A percentile compares a stretch with the other conserved stretches of the same genome.
Evolutionary conservation across 2,113 vertebrate genomes (phyloP).

Genomic region (Chloroceryle aenea): DNA sequence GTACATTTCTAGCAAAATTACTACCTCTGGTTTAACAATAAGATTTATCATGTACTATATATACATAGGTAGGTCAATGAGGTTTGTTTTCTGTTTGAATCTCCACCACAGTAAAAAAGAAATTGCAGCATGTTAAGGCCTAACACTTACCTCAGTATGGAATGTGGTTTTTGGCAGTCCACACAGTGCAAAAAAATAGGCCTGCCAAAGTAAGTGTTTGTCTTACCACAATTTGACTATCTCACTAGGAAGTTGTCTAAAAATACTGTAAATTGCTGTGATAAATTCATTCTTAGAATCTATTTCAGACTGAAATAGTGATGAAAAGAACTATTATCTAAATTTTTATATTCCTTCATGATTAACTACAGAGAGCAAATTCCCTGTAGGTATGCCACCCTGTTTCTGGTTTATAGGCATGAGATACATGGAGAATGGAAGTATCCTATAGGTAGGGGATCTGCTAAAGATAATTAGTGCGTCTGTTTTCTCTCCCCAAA

Average conservation of each 20-base stretch:
- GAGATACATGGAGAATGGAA: not conserved
- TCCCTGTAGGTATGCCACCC: not conserved
- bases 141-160: not conserved
- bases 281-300: not conserved
- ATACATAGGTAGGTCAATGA: not conserved
- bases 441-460: not conserved
- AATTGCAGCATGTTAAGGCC: not conserved
- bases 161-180: not conserved
- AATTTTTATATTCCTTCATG: not conserved
- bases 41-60: not conserved
- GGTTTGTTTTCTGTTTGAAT: not conserved
- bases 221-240: not conserved
- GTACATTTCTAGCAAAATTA: not conserved
- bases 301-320: not conserved
- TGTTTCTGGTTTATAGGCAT: not conserved
- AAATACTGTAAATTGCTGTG: not conserved
- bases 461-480: not conserved
- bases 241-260: not conserved
- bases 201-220: not conserved
- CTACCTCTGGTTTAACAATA: not conserved
- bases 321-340: not conserved
- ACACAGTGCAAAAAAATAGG: not conserved
- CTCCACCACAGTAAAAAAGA: not conserved
- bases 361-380: not conserved
- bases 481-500: slow-evolving; percentile 12